Conservation (phyloP, 2,888 invertebrate genomes). For the Sympetrum striolatum region DNA sequence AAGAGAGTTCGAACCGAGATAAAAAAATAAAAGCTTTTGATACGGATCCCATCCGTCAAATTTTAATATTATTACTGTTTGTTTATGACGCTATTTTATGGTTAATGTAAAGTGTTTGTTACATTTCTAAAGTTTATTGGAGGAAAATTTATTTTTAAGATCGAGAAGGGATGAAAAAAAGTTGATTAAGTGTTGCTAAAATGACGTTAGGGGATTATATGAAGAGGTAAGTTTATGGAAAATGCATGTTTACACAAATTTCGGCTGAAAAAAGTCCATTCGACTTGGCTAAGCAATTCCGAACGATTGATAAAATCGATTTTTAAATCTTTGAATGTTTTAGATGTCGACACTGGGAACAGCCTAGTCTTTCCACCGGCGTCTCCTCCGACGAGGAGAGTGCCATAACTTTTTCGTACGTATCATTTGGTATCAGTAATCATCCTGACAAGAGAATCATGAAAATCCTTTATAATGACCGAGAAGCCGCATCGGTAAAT, state of each 20-base stretch:
- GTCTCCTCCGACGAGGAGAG: not conserved
- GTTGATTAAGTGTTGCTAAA: not conserved
- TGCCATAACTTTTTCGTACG: not conserved
- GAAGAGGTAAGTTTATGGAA: not conserved
- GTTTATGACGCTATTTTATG: conserved; percentile 31
- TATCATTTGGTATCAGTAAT: not conserved
- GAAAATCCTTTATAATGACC: not conserved
- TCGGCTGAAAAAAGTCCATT: not conserved
- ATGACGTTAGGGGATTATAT: not conserved
- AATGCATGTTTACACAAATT: not conserved
- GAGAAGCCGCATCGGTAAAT: not conserved
- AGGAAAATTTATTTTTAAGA: conserved; percentile 30
- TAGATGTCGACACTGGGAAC: not conserved
- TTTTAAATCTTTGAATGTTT: not conserved
- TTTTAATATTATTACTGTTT: conserved; percentile 24
- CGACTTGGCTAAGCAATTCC: not conserved
- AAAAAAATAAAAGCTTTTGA: not conserved
- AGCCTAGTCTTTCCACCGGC: not conserved
- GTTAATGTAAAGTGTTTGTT: conserved; percentile 41
- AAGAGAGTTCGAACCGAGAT: not conserved
- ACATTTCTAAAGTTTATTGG: conserved; percentile 38
- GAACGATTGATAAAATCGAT: not conserved
- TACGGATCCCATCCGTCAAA: conserved; percentile 5
- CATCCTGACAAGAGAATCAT: not conserved
- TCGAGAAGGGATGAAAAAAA: not conserved